Evolutionary conservation across 2,113 vertebrate species (phyloP).

Genomic region (Tupaia tana): DNA sequence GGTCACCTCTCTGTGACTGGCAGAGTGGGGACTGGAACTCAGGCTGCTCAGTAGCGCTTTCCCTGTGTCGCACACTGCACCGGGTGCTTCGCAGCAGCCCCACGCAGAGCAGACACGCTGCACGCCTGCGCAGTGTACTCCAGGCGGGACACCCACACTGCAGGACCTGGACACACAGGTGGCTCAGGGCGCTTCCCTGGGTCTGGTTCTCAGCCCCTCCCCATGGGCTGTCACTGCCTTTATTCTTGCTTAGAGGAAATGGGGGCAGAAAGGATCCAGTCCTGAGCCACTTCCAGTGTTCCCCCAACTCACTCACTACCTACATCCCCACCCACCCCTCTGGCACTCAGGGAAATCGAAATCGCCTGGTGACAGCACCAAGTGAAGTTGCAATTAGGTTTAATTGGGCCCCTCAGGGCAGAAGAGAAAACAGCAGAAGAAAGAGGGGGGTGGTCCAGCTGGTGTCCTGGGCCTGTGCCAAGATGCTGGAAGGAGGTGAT

Average conservation of each 20-base stretch:
- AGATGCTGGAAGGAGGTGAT: not conserved
- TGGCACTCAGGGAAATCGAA: not conserved
- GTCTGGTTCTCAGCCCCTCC: not conserved
- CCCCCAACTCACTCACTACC: not conserved
- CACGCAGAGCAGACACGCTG: not conserved
- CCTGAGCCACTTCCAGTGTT: not conserved
- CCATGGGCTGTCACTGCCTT: rapidly evolving
- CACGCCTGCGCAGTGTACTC: rapidly evolving
- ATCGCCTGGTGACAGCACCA: not conserved
- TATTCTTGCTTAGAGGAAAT: not conserved
- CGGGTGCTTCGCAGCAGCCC: not conserved
- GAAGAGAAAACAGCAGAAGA: not conserved
- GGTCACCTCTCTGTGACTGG: not conserved
- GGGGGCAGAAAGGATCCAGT: not conserved
- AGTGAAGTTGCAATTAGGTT: not conserved
- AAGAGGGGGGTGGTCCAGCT: not conserved
- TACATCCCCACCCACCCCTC: too few relatives aligned
- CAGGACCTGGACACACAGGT: not conserved
- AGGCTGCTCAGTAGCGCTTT: not conserved
- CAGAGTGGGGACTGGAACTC: not conserved
- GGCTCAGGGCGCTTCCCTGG: too few relatives aligned
- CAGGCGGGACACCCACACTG: rapidly evolving
- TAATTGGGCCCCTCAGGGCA: conserved; percentile 34
- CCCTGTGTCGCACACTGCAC: rapidly evolving
- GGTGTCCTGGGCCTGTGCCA: not conserved